Evolutionary conservation across 1,140 invertebrate species (phyloP).

Genomic region (Apis florea): DNA sequence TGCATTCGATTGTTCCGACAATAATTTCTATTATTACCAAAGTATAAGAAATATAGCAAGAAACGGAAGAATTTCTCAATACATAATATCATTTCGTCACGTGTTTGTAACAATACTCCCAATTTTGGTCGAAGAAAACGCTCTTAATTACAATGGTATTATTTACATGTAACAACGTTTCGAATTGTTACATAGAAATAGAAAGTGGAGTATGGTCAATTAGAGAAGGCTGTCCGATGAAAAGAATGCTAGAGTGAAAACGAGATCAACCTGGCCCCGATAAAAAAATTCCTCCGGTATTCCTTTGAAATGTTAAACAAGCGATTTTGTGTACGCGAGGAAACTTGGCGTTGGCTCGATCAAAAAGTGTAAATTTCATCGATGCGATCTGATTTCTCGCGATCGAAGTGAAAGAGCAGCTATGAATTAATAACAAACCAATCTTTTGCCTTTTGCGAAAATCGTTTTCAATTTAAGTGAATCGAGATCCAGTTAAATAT

Average conservation of each 20-base stretch:
- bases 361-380: slow-evolving; percentile 25
- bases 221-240: slow-evolving; percentile 46
- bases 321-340: neutral
- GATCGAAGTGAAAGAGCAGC: too few species aligned
- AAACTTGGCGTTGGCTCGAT: neutral
- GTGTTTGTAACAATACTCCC: slow-evolving; percentile 24
- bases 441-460: too few species aligned
- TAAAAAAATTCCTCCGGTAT: slow-evolving; percentile 12
- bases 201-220: slow-evolving; percentile 68
- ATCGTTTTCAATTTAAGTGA: too few species aligned
- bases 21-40: neutral
- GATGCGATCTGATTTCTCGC: neutral
- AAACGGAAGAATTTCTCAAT: slow-evolving; percentile 4
- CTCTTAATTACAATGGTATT: slow-evolving; percentile 15
- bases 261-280: slow-evolving; percentile 3
- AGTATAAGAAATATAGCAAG: neutral
- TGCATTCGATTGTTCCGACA: neutral
- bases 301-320: slow-evolving; percentile 30
- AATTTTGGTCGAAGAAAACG: slow-evolving; percentile 21
- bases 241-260: slow-evolving; percentile 41
- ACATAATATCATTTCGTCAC: neutral
- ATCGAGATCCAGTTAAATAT: too few species aligned
- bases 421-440: too few species aligned
- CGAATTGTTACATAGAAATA: slow-evolving; percentile 63
- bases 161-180: slow-evolving; percentile 40